phyloP scores from a whole-genome alignment of 2,888 invertebrate genomes.

The Julus scanicus region DNA sequence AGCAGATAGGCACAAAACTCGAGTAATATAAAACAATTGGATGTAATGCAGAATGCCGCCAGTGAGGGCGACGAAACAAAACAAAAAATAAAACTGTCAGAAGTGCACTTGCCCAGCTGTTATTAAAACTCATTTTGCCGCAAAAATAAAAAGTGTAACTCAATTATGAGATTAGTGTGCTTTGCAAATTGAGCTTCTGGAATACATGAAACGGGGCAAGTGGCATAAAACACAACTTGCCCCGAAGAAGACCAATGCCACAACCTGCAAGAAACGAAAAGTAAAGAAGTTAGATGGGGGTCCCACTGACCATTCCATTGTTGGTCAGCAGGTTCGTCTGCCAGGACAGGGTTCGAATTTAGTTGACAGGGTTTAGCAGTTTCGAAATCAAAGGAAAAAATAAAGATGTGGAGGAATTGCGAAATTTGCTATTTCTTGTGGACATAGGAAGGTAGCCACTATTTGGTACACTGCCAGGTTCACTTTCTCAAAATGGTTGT shows the following conservation, averaged over 20 bases:
- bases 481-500: too few species aligned
- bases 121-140: not conserved
- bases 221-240: slow-evolving; percentile 1
- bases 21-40: not conserved
- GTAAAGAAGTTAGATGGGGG: not conserved
- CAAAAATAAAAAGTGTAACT: not conserved
- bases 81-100: not conserved
- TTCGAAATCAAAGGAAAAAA: too few species aligned
- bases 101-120: not conserved
- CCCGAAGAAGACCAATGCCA: not conserved
- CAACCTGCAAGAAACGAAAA: slow-evolving; percentile 25
- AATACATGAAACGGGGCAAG: not conserved
- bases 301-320: not conserved
- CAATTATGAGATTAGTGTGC: too few species aligned
- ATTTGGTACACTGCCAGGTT: too few species aligned
- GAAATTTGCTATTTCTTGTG: too few species aligned
- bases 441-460: too few species aligned
- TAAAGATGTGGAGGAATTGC: too few species aligned
- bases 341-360: not conserved
- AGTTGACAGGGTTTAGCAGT: too few species aligned
- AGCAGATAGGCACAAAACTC: slow-evolving; percentile 38
- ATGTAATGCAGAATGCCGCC: not conserved
- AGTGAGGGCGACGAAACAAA: not conserved
- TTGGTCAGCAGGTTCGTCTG: not conserved
- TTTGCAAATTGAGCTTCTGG: not conserved